Evolutionary conservation across 2,113 vertebrate species (phyloP).

Genomic region (Pagrus major): DNA sequence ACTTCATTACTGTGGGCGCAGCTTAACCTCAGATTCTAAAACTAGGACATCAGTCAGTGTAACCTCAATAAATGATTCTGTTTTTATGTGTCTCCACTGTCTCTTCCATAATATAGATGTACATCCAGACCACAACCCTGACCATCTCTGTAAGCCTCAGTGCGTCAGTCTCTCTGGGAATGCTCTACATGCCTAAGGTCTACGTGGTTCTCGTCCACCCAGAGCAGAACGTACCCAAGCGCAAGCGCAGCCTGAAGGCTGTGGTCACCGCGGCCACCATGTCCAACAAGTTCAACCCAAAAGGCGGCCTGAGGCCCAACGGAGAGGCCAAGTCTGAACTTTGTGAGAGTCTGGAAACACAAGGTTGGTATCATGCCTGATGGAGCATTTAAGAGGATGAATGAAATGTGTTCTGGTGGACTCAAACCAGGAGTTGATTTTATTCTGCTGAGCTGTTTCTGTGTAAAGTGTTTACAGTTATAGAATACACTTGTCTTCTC

Average conservation of each 20-base stretch:
- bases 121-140: conserved; percentile 97
- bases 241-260: conserved; percentile 96
- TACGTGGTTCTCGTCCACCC: conserved; percentile 98
- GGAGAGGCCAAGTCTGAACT: conserved; percentile 97
- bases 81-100: conserved; percentile 23
- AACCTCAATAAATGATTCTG: background rate
- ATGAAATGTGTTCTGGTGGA: background rate
- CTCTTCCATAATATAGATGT: conserved; percentile 86
- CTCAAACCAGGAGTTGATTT: background rate
- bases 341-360: conserved; percentile 94
- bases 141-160: conserved; percentile 97
- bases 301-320: conserved; percentile 92
- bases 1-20: background rate
- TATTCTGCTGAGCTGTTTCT: background rate
- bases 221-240: conserved; percentile 97
- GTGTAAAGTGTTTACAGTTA: background rate
- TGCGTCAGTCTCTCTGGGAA: conserved; percentile 96
- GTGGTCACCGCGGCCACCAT: conserved; percentile 96
- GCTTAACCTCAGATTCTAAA: background rate
- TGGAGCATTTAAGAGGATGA: background rate
- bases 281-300: conserved; percentile 98
- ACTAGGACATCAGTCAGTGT: background rate
- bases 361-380: conserved; percentile 82
- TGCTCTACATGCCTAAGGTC: conserved; percentile 99
- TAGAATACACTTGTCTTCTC: background rate